A percentile compares a stretch with the other conserved stretches of the same genome.
phyloP scores from a whole-genome alignment of 2,113 vertebrate genomes.

The Pelecanoides urinatrix region DNA sequence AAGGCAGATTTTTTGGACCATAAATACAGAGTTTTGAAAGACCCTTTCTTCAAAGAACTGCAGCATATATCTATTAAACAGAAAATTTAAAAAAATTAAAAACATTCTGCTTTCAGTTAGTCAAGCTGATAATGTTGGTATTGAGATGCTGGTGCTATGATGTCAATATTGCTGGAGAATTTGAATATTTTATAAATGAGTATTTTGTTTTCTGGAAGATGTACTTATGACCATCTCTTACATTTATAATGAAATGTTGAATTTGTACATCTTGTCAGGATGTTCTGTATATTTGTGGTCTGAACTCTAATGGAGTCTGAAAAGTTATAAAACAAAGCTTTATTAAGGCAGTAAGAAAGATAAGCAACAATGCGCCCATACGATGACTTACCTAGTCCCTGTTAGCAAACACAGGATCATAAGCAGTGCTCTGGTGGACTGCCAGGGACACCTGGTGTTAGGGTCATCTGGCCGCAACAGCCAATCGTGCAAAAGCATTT shows the following conservation, averaged over 20 bases:
- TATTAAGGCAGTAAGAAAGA: background rate
- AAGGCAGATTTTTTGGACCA: background rate
- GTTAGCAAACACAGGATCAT: background rate
- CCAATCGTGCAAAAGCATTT: rapidly evolving
- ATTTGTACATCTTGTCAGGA: background rate
- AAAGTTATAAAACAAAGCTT: background rate
- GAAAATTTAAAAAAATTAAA: background rate
- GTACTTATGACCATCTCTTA: background rate
- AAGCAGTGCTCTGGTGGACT: background rate
- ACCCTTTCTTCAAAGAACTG: background rate
- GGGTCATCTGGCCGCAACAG: background rate
- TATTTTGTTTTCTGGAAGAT: background rate
- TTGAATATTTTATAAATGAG: background rate
- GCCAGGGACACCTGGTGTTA: background rate
- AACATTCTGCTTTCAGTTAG: background rate
- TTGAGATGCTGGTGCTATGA: background rate
- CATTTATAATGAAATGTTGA: background rate
- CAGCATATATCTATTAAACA: background rate
- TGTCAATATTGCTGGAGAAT: background rate
- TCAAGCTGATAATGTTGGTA: background rate
- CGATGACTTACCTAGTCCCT: background rate
- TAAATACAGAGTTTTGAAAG: background rate
- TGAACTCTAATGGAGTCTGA: background rate
- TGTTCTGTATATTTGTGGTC: background rate
- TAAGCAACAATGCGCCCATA: rapidly evolving